phyloP scores from a whole-genome alignment of 2,113 vertebrate species.

The Rhynchomys soricoides region DNA sequence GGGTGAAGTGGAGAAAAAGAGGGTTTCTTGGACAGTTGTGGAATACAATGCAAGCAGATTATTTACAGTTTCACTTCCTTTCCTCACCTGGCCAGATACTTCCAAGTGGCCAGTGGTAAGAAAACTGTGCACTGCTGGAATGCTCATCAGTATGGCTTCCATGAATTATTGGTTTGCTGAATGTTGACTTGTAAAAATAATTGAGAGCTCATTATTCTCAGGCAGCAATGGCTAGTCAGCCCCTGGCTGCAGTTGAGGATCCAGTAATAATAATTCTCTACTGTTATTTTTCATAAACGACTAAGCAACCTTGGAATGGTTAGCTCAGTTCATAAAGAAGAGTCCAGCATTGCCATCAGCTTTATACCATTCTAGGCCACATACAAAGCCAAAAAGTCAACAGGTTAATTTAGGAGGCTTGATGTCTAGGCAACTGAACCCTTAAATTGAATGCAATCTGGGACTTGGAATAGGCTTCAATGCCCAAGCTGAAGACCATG shows the following conservation, averaged over 20 bases:
- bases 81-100: background rate
- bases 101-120: background rate
- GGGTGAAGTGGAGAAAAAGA: background rate
- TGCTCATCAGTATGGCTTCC: no score
- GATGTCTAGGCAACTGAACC: background rate
- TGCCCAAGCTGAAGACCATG: background rate
- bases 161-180: no score
- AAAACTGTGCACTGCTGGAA: background rate
- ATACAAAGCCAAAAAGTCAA: background rate
- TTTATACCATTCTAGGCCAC: background rate
- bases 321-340: background rate
- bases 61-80: background rate
- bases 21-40: background rate
- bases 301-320: background rate
- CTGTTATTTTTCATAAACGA: no score
- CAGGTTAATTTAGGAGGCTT: background rate
- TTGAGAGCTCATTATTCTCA: background rate
- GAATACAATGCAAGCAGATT: background rate
- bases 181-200: background rate
- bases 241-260: background rate
- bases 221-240: background rate
- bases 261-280: no score
- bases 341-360: background rate
- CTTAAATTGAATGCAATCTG: background rate
- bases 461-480: background rate